Percentiles rank a stretch among this genome's conserved stretches.
These are phyloP conservation scores for Lucilia cuprina DNA, from an alignment of 1,140 invertebrate genomes.

Conservation along the genomic window DNA sequence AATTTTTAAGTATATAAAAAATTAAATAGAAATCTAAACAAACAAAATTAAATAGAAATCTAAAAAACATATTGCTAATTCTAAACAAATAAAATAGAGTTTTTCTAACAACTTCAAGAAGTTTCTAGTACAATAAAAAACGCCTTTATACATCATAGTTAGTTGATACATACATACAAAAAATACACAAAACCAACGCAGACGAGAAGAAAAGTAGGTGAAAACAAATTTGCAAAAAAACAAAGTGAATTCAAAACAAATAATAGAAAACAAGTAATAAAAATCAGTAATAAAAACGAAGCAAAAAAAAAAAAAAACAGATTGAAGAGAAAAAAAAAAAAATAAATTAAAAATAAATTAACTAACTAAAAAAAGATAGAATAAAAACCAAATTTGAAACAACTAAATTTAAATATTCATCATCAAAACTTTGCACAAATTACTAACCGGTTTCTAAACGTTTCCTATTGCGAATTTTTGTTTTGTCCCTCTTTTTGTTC, in stretches of 20 bases:
- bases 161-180: not conserved
- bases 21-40: too few relatives aligned
- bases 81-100: not conserved
- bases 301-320: too few relatives aligned
- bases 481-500: not conserved
- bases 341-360: not conserved
- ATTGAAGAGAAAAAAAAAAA: not conserved
- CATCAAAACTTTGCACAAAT: not conserved
- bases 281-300: not conserved
- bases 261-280: not conserved
- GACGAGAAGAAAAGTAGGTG: not conserved
- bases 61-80: not conserved
- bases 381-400: not conserved
- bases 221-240: not conserved
- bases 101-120: not conserved
- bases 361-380: not conserved
- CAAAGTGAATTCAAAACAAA: not conserved
- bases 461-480: not conserved
- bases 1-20: too few relatives aligned
- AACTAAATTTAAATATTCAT: not conserved
- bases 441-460: not conserved
- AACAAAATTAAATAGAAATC: not conserved
- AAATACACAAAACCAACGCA: not conserved
- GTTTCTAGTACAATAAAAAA: slow-evolving; percentile 7
- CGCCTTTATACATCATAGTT: not conserved